A percentile compares a stretch with the other conserved stretches of the same genome.
Conservation (phyloP, 2,888 invertebrate genomes). For the Dascillus cervinus region DNA sequence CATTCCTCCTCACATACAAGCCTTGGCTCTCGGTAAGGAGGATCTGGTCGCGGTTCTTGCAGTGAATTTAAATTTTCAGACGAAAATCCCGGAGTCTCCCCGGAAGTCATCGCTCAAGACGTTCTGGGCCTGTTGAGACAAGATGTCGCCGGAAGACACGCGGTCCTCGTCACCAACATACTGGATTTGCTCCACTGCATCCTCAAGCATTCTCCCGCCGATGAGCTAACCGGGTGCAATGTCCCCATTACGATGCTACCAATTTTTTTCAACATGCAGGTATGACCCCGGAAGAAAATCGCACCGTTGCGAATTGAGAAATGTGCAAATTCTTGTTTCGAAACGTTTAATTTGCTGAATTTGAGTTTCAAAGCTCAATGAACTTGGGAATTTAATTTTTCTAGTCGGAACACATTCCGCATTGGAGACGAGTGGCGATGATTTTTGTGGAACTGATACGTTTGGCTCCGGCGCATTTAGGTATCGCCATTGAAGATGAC, state of each 20-base stretch:
- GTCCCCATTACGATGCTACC: conserved; percentile 44
- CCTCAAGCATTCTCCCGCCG: conserved; percentile 40
- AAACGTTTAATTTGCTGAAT: no score
- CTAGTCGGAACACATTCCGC: conserved; percentile 32
- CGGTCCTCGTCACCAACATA: conserved; percentile 35
- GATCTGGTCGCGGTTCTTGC: background rate
- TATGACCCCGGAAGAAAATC: conserved; percentile 19
- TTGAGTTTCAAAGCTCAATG: no score
- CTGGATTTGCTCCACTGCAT: conserved; percentile 41
- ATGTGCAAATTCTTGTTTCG: no score
- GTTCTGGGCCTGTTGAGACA: conserved; percentile 43
- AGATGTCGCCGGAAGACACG: conserved; percentile 40
- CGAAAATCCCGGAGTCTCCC: conserved; percentile 39
- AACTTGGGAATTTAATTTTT: conserved; percentile 15
- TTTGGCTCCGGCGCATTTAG: conserved; percentile 25
- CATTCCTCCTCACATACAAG: conserved; percentile 42
- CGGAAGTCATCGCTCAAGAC: conserved; percentile 43
- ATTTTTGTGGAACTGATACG: conserved; percentile 38
- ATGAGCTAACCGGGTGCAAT: conserved; percentile 43
- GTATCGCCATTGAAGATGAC: conserved; percentile 13
- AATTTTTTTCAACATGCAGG: conserved; percentile 43
- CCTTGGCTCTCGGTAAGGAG: conserved; percentile 40
- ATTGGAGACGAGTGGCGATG: conserved; percentile 36
- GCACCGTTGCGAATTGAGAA: background rate
- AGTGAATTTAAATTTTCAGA: conserved; percentile 24